Evolutionary conservation across 64 coral and sea anemone species (phyloP).

Genomic region (Anthopleura sola): DNA sequence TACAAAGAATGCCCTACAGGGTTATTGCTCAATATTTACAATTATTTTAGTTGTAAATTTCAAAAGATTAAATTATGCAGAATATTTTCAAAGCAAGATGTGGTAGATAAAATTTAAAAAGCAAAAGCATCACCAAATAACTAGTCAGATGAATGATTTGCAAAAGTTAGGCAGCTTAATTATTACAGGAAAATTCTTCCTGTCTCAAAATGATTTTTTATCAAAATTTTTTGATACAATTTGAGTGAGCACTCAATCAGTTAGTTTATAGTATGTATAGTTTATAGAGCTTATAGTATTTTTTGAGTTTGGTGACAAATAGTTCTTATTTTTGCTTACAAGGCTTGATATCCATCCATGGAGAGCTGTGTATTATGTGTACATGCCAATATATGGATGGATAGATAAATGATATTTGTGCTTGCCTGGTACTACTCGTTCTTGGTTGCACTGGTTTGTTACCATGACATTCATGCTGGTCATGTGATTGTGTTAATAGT

Average conservation of each 20-base stretch:
- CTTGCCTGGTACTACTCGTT: not conserved
- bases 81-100: not conserved
- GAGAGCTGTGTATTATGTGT: not conserved
- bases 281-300: not conserved
- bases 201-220: not conserved
- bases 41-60: too few species aligned
- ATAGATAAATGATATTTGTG: not conserved
- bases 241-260: not conserved
- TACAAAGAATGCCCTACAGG: too few species aligned
- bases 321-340: not conserved
- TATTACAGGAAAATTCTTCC: too few species aligned
- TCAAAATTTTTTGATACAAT: not conserved
- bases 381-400: not conserved
- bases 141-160: not conserved
- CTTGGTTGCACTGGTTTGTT: not conserved
- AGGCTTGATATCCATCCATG: not conserved
- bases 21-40: too few species aligned
- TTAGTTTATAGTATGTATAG: not conserved
- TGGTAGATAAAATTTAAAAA: too few species aligned
- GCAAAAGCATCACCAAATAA: not conserved
- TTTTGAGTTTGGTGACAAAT: not conserved
- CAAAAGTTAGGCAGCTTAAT: not conserved
- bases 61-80: too few species aligned
- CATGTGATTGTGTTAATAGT: conserved; percentile 2
- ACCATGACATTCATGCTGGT: not conserved